Base-by-base conservation (phyloP, 2,888 invertebrate species). In the Leucoma salicis region DNA sequence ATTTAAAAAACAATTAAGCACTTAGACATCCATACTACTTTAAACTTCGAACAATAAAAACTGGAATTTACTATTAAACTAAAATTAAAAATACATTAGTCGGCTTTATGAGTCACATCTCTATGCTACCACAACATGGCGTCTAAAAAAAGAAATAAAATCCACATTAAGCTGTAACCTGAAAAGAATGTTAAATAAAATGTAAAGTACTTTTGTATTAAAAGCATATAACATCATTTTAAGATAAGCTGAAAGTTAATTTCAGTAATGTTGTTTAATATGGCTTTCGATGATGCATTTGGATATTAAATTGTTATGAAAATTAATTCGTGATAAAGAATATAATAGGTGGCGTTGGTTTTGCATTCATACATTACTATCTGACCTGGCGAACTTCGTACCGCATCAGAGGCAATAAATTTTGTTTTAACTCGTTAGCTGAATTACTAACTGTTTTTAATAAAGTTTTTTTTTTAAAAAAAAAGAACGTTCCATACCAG, bases 201-300 rank as follows among this genome's bases (percentile, higher is more conserved):
- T 42, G 53, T 52, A 49, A 63, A 63, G 53, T 52, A 55, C 48
- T 57, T 61, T 63, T 57, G 54, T 55, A 58, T 51, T 55, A 57
- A 63, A 31, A 10, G 15, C 29, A 42, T 42, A 44, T 33, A 25
- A 56, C 56, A 56, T 53, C 14, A 46, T 51, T 49, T 55, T n/a
- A 43, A 49, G 50, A 58, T 61, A 55, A 61, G 57, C 58, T 57
- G 54, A 57, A 69, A 66, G 58, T 62, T 66, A 55, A 70, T 72
- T 68, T 58, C 40, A 53, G 61, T 70, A 66, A 70, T 71, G 59
- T 48, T 27, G 38, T 46, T 51, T 7, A 14, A 31, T 33, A 49
- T 28, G 50, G 47, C 39, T 46, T 34, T 35, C 18, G 32, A 42
- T 18, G 25, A 40, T 40, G 40, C 44, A 53, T 50, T 49, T 39